phyloP scores from a whole-genome alignment of 2,888 invertebrate genomes.

The Harmothoe impar region DNA sequence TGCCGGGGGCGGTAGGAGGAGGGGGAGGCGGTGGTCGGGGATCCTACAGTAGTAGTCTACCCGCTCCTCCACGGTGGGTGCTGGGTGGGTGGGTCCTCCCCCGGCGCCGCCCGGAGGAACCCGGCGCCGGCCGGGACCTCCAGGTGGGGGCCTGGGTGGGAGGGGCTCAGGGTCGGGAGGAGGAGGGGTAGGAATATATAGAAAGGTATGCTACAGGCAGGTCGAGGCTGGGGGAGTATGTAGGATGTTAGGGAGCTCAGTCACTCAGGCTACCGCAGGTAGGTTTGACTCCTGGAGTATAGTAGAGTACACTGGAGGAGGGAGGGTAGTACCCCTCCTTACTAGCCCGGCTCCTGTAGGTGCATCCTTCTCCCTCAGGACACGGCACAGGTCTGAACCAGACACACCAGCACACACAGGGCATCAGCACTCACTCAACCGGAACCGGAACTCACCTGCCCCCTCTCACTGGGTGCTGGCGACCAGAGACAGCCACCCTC shows the following conservation, averaged over 20 bases:
- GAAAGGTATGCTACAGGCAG: conserved; percentile 43
- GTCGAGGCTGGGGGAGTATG: not conserved
- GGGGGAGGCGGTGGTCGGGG: not conserved
- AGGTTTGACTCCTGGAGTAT: not conserved
- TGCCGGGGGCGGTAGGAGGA: not conserved
- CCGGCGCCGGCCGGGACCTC: not conserved
- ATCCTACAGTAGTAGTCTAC: not conserved
- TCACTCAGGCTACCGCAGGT: not conserved
- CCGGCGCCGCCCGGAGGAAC: not conserved
- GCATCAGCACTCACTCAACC: not conserved
- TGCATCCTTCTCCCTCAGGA: not conserved
- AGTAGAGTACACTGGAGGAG: not conserved
- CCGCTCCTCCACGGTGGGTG: not conserved
- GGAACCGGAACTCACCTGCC: not conserved
- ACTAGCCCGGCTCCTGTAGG: not conserved
- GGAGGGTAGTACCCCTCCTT: not conserved
- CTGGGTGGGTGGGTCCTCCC: not conserved
- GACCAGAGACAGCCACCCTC: too few species aligned
- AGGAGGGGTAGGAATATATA: conserved; percentile 44
- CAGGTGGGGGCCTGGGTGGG: conserved; percentile 20
- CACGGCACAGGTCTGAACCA: too few species aligned
- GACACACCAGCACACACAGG: too few species aligned
- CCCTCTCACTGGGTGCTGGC: too few species aligned
- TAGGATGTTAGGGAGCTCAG: not conserved
- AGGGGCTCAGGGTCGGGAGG: not conserved